These are phyloP conservation scores for Mongoloraphidia duomilia DNA, from an alignment of 2,888 invertebrate genomes.

Conservation along the genomic window DNA sequence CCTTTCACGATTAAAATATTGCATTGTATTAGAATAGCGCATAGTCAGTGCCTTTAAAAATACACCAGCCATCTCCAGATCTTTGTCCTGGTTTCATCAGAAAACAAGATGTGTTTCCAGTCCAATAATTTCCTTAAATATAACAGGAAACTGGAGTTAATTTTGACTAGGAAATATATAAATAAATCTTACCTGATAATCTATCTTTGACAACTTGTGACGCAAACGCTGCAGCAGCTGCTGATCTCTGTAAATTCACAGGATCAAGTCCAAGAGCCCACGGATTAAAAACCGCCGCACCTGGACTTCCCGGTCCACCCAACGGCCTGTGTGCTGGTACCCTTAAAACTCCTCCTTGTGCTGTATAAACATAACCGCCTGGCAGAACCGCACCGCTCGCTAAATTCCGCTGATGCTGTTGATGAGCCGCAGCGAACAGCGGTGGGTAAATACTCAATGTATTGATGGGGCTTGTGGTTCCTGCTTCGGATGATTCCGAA, in stretches of 20 bases:
- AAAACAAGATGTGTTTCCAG: no score
- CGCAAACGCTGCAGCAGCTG: constrained; percentile 58
- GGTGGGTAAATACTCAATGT: constrained; percentile 15
- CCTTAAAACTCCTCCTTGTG: constrained; percentile 57
- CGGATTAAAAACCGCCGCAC: constrained; percentile 26
- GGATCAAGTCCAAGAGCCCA: constrained; percentile 40
- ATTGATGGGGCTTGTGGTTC: constrained; percentile 21
- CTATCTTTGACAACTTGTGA: constrained; percentile 73
- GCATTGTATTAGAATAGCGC: no score
- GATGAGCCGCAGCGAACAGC: constrained; percentile 8
- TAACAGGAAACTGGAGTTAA: neutral
- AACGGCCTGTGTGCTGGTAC: constrained; percentile 67
- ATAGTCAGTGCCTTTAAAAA: no score
- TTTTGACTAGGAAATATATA: neutral
- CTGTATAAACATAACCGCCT: constrained; percentile 30
- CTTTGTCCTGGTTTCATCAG: no score
- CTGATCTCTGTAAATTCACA: constrained; percentile 47
- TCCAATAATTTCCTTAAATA: neutral
- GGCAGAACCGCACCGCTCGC: constrained; percentile 27
- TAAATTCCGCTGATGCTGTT: constrained; percentile 21
- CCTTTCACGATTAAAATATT: no score
- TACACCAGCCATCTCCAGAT: no score
- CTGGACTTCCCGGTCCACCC: constrained; percentile 34
- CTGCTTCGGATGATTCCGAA: constrained; percentile 21
- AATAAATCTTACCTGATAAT: constrained; percentile 52